phyloP scores from a whole-genome alignment of 2,888 invertebrate genomes.

The Seladonia tumulorum region DNA sequence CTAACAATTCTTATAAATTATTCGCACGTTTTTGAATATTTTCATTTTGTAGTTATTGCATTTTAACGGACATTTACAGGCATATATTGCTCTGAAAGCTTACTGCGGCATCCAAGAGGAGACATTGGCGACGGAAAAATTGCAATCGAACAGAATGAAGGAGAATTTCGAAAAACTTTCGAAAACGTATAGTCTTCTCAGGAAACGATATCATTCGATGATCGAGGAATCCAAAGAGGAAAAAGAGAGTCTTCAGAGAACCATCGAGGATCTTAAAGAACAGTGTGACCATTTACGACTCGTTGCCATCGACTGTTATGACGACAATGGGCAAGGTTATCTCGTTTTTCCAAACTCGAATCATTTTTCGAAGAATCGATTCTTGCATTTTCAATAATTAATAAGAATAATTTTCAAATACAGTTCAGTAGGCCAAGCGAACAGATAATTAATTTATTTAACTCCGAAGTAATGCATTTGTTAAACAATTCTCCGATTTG shows the following conservation, averaged over 20 bases:
- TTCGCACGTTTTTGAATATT: background rate
- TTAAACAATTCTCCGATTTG: background rate
- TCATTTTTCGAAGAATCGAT: background rate
- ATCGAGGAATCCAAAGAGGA: conserved; percentile 6
- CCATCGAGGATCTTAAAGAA: conserved; percentile 30
- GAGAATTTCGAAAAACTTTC: conserved; percentile 30
- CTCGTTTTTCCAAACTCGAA: background rate
- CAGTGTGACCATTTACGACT: conserved; percentile 48
- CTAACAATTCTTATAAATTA: background rate
- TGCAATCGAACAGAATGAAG: background rate
- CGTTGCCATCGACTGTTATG: conserved; percentile 2
- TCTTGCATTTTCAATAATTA: background rate
- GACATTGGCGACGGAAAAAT: conserved; percentile 21
- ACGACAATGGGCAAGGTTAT: conserved; percentile 43
- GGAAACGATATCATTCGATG: conserved; percentile 14
- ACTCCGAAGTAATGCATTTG: too few species aligned
- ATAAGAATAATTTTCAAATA: too few species aligned
- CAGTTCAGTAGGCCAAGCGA: too few species aligned
- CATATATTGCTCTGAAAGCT: conserved; percentile 33
- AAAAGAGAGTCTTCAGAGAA: conserved; percentile 5
- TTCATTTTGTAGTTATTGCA: background rate
- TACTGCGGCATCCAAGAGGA: conserved; percentile 35
- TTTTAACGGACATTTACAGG: conserved; percentile 14
- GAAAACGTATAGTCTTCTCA: background rate
- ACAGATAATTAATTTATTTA: background rate